These are phyloP conservation scores for Scomber japonicus DNA, from an alignment of 2,113 vertebrate species.

Conservation along the genomic window DNA sequence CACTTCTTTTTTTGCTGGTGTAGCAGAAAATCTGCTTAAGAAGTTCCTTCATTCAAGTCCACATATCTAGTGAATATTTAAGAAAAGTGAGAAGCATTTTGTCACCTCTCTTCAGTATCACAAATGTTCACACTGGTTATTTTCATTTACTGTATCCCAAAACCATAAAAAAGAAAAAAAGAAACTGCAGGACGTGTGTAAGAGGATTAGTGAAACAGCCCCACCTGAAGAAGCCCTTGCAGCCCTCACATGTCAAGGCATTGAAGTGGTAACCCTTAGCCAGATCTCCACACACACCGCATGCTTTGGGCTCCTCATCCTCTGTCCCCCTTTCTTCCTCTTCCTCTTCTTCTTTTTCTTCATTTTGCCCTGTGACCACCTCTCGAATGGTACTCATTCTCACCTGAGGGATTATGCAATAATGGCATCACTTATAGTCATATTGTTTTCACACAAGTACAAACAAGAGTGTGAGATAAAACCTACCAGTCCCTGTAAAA, in stretches of 20 bases:
- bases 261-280: conserved; percentile 72
- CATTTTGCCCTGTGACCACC: neutral
- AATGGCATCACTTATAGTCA: neutral
- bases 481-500: neutral
- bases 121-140: neutral
- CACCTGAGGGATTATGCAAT: neutral
- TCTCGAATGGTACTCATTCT: conserved; percentile 43
- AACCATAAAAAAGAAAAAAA: neutral
- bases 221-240: conserved; percentile 74
- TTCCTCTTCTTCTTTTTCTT: conserved; percentile 12
- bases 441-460: neutral
- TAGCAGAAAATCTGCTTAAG: too few species aligned
- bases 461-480: neutral
- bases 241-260: conserved; percentile 69
- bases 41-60: neutral
- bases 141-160: neutral
- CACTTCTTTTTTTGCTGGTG: too few species aligned
- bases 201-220: neutral
- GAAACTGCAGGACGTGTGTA: neutral
- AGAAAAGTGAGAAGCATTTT: neutral
- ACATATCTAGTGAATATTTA: neutral
- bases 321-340: conserved; percentile 22
- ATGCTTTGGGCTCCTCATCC: conserved; percentile 52
- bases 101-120: neutral
- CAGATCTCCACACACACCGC: conserved; percentile 66